Base-by-base conservation (phyloP, 2,113 vertebrate species). In the Hypomesus transpacificus region DNA sequence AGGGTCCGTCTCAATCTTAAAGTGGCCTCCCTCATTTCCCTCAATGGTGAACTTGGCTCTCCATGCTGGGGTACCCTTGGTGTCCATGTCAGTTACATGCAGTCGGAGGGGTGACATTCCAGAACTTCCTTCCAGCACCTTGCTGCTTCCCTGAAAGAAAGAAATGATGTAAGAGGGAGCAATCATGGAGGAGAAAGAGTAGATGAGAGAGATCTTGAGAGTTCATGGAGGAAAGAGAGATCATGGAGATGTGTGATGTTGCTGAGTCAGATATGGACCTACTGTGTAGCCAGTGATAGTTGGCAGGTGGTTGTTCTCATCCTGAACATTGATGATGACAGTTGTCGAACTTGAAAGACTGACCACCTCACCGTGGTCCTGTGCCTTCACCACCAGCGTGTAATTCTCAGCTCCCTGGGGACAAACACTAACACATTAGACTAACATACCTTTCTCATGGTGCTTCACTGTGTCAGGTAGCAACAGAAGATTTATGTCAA, bases 331-430 rank as follows among this genome's bases (percentile, higher is more conserved):
- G 56, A 89, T 53, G 14, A 89, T 3, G 14, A 87, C 82, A 14
- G 79, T 82, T 14, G 85, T 77, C 26, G 80, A 84, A 72, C 85
- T 88, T 50, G 87, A 89, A 56, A 88, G 70, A 11, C 68, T 68
- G 60, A 88, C 57, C 1, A 70, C 75, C 1, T 88, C 78, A 0
- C 88, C 83, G 0, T 87, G 76, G 69, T 89, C 88, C 66, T 73
- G 86, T 53, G 83, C 86, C 64, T 85, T 83, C 34, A 88, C 74
- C 18, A 61, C 1, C 61, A 89, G 22, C 9, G 21, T 81, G 34
- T 80, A 79, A 50, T 11, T 75, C 2, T 79, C 53, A 16, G 78
- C 73, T 74, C 24, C 71, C 88, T 89, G 54, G 13, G 78, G 3
- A 69, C 1, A 69, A 66, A 26, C 1, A 73, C 20, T 0, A 39